These are phyloP conservation scores for Metaphire vulgaris DNA, from an alignment of 1,140 invertebrate species.

Conservation along the genomic window DNA sequence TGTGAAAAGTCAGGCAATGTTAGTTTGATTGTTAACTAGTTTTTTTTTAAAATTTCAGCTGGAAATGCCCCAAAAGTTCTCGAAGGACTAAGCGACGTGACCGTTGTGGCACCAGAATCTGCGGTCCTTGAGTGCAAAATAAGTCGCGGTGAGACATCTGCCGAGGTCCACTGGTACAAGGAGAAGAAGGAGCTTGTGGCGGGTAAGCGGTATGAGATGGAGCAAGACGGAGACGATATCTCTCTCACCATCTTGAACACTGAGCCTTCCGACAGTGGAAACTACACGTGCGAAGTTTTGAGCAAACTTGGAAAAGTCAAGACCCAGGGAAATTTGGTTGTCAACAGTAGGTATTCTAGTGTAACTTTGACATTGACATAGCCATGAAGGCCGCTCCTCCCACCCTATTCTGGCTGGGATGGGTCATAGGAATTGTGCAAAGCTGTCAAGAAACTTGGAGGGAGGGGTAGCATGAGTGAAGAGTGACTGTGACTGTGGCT, in stretches of 20 bases:
- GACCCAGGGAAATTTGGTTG: conserved; percentile 43
- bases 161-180: conserved; percentile 27
- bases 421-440: no score
- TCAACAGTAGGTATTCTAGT: conserved; percentile 48
- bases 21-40: no score
- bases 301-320: conserved; percentile 46
- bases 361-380: not conserved
- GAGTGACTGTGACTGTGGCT: no score
- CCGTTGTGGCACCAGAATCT: conserved; percentile 25
- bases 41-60: no score
- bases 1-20: no score
- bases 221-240: conserved; percentile 34
- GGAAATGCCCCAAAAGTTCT: conserved; percentile 29
- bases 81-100: conserved; percentile 23
- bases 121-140: conserved; percentile 24
- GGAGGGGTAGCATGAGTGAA: no score
- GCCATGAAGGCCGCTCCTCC: no score
- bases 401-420: no score
- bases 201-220: conserved; percentile 20
- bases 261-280: conserved; percentile 43
- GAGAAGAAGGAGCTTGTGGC: conserved; percentile 15
- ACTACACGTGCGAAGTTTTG: conserved; percentile 38
- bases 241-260: conserved; percentile 45
- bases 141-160: conserved; percentile 23
- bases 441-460: no score